These are phyloP conservation scores for Synodontis membranacea DNA, from an alignment of 2,113 vertebrate species.

Conservation along the genomic window DNA sequence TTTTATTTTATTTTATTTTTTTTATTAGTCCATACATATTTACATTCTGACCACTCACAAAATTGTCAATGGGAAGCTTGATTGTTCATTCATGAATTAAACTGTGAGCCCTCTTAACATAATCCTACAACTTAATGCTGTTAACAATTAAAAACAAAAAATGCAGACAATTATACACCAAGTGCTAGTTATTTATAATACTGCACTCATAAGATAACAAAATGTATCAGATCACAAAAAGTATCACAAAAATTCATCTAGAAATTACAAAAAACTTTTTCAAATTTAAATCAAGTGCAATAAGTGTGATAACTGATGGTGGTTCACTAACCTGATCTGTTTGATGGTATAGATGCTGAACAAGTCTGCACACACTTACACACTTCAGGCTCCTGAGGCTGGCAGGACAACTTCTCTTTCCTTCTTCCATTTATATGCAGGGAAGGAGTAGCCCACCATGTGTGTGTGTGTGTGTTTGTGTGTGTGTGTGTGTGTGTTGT, in stretches of 20 bases:
- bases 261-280: background rate
- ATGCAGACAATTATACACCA: background rate
- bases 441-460: conserved; percentile 16
- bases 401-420: conserved; percentile 21
- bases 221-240: background rate
- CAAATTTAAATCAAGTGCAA: background rate
- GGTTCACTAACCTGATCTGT: conserved; percentile 40
- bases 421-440: conserved; percentile 37
- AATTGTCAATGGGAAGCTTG: background rate
- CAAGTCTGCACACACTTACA: conserved; percentile 7
- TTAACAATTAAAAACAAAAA: background rate
- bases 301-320: background rate
- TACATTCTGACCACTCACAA: background rate
- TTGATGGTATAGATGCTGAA: background rate
- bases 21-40: background rate
- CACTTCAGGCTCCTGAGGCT: conserved; percentile 26
- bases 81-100: background rate
- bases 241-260: background rate
- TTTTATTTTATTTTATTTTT: no score
- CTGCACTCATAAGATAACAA: background rate
- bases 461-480: conserved; percentile 21
- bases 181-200: background rate
- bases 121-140: background rate
- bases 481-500: conserved; percentile 1
- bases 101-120: background rate